These are phyloP conservation scores for Drosophila anomalipes DNA, from an alignment of 2,888 invertebrate genomes.

Conservation along the genomic window DNA sequence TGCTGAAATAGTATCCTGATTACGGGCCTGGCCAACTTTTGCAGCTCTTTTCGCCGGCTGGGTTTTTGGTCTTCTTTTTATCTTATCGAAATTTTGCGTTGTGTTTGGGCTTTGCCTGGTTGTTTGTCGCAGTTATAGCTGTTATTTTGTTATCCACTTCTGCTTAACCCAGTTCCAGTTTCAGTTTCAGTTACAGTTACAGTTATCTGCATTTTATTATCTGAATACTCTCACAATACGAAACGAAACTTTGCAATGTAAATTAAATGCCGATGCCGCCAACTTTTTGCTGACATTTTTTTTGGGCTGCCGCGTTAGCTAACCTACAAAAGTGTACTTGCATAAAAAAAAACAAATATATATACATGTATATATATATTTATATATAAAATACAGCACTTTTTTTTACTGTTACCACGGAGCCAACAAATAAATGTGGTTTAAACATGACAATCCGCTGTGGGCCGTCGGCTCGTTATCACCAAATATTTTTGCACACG, in stretches of 20 bases:
- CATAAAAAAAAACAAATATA: slow-evolving; percentile 8
- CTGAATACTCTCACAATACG: slow-evolving; percentile 54
- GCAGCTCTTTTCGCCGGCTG: slow-evolving; percentile 21
- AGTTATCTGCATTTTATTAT: slow-evolving; percentile 67
- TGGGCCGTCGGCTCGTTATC: slow-evolving; percentile 75
- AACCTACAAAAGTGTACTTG: slow-evolving; percentile 38
- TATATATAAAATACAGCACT: slow-evolving; percentile 22
- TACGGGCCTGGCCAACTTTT: slow-evolving; percentile 54
- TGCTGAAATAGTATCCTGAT: slow-evolving; percentile 43
- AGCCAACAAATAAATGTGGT: slow-evolving; percentile 76
- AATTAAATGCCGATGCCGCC: slow-evolving; percentile 75
- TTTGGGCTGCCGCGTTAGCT: slow-evolving; percentile 18
- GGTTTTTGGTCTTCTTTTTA: slow-evolving; percentile 29
- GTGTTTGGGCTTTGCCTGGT: slow-evolving; percentile 26
- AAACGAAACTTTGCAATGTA: slow-evolving; percentile 75
- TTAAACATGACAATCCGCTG: slow-evolving; percentile 77
- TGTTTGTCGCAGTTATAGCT: slow-evolving; percentile 30
- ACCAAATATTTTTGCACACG: slow-evolving; percentile 81
- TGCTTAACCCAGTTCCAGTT: slow-evolving; percentile 67
- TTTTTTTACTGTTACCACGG: slow-evolving; percentile 67
- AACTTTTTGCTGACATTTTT: slow-evolving; percentile 66
- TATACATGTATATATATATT: background rate
- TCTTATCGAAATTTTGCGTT: slow-evolving; percentile 59
- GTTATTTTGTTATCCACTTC: slow-evolving; percentile 48
- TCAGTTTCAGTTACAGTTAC: slow-evolving; percentile 36